A percentile compares a stretch with the other conserved stretches of the same genome.
phyloP scores from a whole-genome alignment of 2,888 invertebrate species.

The Pandemis cinnamomeana region DNA sequence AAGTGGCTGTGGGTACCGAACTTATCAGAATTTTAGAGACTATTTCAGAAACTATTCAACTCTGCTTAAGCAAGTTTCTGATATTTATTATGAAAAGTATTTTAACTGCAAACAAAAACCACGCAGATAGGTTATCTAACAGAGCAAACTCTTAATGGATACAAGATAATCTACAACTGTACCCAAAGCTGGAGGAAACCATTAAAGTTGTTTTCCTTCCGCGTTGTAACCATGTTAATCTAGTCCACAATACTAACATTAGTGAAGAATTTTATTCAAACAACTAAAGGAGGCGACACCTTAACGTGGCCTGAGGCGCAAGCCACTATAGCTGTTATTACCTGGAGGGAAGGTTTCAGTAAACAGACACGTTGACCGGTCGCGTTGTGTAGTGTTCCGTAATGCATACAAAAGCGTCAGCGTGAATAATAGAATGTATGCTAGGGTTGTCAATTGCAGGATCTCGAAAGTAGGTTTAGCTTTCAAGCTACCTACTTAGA shows the following conservation, averaged over 20 bases:
- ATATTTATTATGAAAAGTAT: too few species aligned
- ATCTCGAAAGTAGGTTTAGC: background rate
- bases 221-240: constrained; percentile 24
- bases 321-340: constrained; percentile 17
- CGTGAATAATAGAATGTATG: constrained; percentile 37
- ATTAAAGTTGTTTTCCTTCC: constrained; percentile 30
- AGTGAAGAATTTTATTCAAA: constrained; percentile 36
- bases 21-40: too few species aligned
- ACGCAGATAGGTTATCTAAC: background rate
- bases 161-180: background rate
- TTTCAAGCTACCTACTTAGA: background rate
- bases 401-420: constrained; percentile 40
- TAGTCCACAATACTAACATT: constrained; percentile 29
- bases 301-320: background rate
- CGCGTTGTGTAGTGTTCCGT: constrained; percentile 29
- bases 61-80: too few species aligned
- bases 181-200: background rate
- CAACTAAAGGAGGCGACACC: constrained; percentile 24
- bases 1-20: too few species aligned
- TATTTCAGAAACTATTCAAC: too few species aligned
- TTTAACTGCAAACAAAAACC: background rate
- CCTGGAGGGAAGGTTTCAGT: background rate
- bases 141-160: background rate
- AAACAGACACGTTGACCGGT: background rate
- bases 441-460: constrained; percentile 26